These are phyloP conservation scores for Caenorhabditis briggsae DNA, from an alignment of 1,140 invertebrate species.

Conservation along the genomic window DNA sequence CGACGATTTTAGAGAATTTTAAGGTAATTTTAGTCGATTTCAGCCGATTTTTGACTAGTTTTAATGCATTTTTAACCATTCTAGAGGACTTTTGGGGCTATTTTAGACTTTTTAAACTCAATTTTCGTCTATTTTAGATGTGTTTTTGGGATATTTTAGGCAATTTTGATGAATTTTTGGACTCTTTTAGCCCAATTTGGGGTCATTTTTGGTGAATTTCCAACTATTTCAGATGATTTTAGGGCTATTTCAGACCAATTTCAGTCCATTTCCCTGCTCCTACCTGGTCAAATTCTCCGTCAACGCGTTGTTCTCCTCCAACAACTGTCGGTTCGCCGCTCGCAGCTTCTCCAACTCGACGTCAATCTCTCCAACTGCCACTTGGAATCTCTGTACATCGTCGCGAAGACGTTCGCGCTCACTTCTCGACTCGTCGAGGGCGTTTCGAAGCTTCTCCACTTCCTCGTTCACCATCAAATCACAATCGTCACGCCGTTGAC, in stretches of 20 bases:
- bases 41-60: background rate
- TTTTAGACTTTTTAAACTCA: too few species aligned
- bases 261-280: background rate
- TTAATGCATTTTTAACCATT: too few species aligned
- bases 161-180: too few species aligned
- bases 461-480: constrained; percentile 50
- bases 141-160: too few species aligned
- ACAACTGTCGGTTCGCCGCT: constrained; percentile 36
- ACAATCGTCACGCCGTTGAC: constrained; percentile 3
- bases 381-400: constrained; percentile 60
- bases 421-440: constrained; percentile 37
- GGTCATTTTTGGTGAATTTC: too few species aligned
- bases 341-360: constrained; percentile 57
- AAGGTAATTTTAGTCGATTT: background rate
- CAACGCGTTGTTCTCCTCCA: constrained; percentile 30
- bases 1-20: background rate
- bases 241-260: background rate
- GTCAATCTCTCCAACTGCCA: constrained; percentile 57
- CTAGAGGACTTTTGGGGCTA: too few species aligned
- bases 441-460: constrained; percentile 49
- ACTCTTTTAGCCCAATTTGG: too few species aligned
- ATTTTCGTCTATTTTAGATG: too few species aligned
- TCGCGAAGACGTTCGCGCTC: constrained; percentile 32
- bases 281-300: constrained; percentile 14
- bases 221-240: background rate